Conservation (phyloP, 64 coral and sea anemone genomes). For the Exaiptasia diaphana region DNA sequence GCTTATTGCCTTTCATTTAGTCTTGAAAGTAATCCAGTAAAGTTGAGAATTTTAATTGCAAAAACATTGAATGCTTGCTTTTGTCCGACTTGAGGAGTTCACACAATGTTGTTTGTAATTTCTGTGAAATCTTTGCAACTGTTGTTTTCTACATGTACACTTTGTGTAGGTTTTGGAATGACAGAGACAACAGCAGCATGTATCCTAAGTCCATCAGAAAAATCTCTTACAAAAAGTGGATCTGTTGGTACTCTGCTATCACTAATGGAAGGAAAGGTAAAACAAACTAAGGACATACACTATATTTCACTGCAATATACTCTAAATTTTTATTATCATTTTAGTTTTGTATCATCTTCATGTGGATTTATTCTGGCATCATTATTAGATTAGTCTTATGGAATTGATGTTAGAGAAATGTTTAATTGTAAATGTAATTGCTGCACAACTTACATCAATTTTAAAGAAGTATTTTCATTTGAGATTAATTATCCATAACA, state of each 20-base stretch:
- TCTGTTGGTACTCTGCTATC: conserved; percentile 36
- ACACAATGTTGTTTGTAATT: background rate
- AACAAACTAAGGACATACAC: background rate
- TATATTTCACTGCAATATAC: background rate
- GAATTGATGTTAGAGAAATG: no score
- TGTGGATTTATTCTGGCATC: background rate
- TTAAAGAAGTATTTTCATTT: no score
- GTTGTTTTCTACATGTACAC: background rate
- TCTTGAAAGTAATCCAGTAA: background rate
- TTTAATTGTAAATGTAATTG: no score
- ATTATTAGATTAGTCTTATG: background rate
- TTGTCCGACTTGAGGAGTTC: background rate
- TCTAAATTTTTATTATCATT: background rate
- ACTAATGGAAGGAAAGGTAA: conserved; percentile 42
- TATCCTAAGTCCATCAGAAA: background rate
- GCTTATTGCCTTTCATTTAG: background rate
- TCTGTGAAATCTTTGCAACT: background rate
- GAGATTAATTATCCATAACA: background rate
- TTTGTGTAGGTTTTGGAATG: conserved; percentile 43
- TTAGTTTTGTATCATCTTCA: background rate
- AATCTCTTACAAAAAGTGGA: background rate
- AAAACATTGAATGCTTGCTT: no score
- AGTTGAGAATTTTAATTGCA: no score
- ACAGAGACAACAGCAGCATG: conserved; percentile 52
- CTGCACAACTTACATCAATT: no score